phyloP scores from a whole-genome alignment of 2,797 vertebrate genomes.

The Gallirallus australis region DNA sequence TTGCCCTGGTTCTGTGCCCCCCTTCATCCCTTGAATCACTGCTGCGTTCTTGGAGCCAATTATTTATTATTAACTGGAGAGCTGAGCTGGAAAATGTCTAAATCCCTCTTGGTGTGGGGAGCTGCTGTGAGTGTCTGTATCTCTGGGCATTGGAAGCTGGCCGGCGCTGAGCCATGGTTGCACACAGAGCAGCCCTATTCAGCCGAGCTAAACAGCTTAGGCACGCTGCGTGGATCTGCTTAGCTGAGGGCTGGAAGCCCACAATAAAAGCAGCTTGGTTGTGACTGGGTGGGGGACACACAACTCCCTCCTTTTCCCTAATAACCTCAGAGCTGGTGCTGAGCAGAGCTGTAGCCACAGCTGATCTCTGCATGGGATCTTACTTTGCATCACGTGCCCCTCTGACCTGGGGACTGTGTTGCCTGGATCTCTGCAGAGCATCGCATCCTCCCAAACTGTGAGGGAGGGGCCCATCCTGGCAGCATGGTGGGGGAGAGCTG shows the following conservation, averaged over 20 bases:
- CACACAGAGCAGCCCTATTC: not conserved
- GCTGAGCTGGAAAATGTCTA: not conserved
- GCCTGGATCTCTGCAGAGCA: not conserved
- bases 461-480: not conserved
- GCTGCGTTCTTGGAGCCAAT: constrained; percentile 11
- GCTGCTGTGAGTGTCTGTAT: not conserved
- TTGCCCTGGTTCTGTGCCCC: not conserved
- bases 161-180: not conserved
- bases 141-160: not conserved
- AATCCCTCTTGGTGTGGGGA: not conserved
- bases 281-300: not conserved
- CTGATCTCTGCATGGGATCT: not conserved
- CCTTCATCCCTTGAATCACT: not conserved
- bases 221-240: not conserved
- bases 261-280: constrained; percentile 13
- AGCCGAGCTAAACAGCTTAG: constrained; percentile 35
- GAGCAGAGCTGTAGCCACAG: not conserved
- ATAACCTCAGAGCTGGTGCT: not conserved
- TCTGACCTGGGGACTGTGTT: not conserved
- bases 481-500: not conserved
- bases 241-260: not conserved
- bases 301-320: not conserved
- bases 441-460: not conserved
- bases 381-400: not conserved
- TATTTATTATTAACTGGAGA: not conserved